Base-by-base conservation (phyloP, 1,140 invertebrate genomes). In the Nasonia longicornis region DNA sequence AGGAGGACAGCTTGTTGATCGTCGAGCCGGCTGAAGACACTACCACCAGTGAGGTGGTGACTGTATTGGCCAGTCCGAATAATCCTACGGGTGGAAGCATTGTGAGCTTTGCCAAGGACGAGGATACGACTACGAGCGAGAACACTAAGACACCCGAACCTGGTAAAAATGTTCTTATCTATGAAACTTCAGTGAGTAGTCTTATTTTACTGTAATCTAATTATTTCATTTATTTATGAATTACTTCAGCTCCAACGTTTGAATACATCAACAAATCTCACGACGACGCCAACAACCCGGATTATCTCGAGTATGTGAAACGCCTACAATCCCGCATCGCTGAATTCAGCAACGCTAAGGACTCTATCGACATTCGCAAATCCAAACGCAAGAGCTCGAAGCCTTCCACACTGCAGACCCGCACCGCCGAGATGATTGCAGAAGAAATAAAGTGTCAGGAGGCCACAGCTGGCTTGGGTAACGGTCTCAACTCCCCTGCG, bases 291-390 rank as follows among this genome's bases (percentile, higher is more conserved):
- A 87, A 88, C 48, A 91, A 91, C 84, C 85, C 91, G 0, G 92
- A 92, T 75, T 95, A 94, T 84, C 87, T 93, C 71, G 93, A 94
- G 81, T 95, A 95, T 84, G 93, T 95, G 3, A 93, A 94, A 82
- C 89, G 93, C 31, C 86, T 95, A 35, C 93, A 95, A 86, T 94
- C 93, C 35, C 92, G 94, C 86, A 93, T 94, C 70, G 92, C 94
- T 3, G 94, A 95, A 83, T 95, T 95, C 81, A 93, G 93, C 71
- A 95, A 94, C 85, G 93, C 92, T 1, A 92, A 93, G 85, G 94
- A 95, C 86, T 94, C 94, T 0, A 93, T 95, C 42, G 94, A 95
- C 86, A 89, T 94, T 0, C 89, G 93, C 78, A 95, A 95, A 86
- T 93, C 94, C 2, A 91, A 92, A 67, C 88, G 93, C 42, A 93